These are phyloP conservation scores for Drosophila bocki DNA, from an alignment of 1,140 invertebrate genomes.

Conservation along the genomic window DNA sequence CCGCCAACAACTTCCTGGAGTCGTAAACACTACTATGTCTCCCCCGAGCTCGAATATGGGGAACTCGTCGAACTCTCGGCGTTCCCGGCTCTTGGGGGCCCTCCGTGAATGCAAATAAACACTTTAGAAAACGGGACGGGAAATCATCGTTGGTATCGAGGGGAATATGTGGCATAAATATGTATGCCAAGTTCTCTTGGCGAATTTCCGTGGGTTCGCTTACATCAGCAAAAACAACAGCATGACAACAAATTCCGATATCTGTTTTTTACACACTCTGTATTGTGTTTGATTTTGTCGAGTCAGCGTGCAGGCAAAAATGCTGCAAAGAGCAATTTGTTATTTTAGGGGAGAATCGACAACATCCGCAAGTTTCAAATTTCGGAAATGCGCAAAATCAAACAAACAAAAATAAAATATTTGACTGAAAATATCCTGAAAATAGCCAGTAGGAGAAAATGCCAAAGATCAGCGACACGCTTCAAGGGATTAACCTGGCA, in stretches of 20 bases:
- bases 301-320: conserved; percentile 19
- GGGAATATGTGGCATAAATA: conserved; percentile 18
- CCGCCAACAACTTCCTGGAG: conserved; percentile 59
- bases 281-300: conserved; percentile 21
- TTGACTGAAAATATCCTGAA: conserved; percentile 21
- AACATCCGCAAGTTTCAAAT: conserved; percentile 53
- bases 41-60: not conserved
- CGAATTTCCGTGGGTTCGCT: conserved; percentile 21
- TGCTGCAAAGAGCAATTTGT: conserved; percentile 29
- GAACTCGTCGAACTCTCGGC: not conserved
- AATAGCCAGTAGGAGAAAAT: conserved; percentile 54
- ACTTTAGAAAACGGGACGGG: conserved; percentile 38
- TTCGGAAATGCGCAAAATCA: conserved; percentile 33
- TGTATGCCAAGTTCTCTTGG: conserved; percentile 36
- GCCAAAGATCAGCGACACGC: conserved; percentile 64
- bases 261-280: conserved; percentile 17
- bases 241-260: conserved; percentile 22
- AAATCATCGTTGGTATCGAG: conserved; percentile 21
- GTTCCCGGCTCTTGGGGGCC: conserved; percentile 6
- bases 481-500: conserved; percentile 34
- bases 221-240: conserved; percentile 28
- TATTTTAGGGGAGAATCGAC: conserved; percentile 12
- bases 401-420: conserved; percentile 3
- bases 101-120: conserved; percentile 62
- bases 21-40: conserved; percentile 36